Evolutionary conservation across 2,797 vertebrate genomes (phyloP), one percentile per base, ranked within the genome.

Genomic region (Babyrousa celebensis): DNA sequence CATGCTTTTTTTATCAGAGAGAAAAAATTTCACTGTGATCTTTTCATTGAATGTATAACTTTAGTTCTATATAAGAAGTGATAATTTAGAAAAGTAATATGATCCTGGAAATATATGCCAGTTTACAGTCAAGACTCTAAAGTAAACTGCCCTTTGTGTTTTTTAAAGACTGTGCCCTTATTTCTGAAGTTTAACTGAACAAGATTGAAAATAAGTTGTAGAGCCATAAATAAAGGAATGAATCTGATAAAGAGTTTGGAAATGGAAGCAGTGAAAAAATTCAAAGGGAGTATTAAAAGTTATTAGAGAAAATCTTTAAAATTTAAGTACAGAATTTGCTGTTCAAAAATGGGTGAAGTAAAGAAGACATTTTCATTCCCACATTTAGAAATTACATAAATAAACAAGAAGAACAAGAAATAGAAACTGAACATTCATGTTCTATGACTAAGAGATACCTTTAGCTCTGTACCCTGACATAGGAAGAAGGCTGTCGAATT

Each of bases 71-170:
- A 48, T 89, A 77, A 82, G 29, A 91, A 89, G 36, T 78, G 17
- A 91, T 82, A 23, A 94, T 89, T 95, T 89, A 85, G 75, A 89
- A 91, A 80, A 71, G 58, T 63, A 74, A 36, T 54, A 54, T 79
- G 54, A 54, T 91, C 23, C 80, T 89, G 71, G 71, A 92, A 84
- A 82, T 71, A 87, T n/a, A 84, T 54, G 21, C 29, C 48, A 88
- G 16, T 17, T 65, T 79, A 4, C 29, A 58, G 43, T 4, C 21
- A 67, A 54, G 16, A 27, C 14, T 74, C 25, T 63, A 43, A 43
- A 67, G 9, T 68, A 36, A 84, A n/a, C 15, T 86, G 27, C 7
- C 70, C 4, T 77, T 70, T n/a, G 65, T 58, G 58, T 17, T 83
- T 89, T 92, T 1, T 79, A 78, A 62, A 17, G 21, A 85, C 23